These are phyloP conservation scores for Poecile atricapillus DNA, from an alignment of 2,113 vertebrate genomes.

Conservation along the genomic window DNA sequence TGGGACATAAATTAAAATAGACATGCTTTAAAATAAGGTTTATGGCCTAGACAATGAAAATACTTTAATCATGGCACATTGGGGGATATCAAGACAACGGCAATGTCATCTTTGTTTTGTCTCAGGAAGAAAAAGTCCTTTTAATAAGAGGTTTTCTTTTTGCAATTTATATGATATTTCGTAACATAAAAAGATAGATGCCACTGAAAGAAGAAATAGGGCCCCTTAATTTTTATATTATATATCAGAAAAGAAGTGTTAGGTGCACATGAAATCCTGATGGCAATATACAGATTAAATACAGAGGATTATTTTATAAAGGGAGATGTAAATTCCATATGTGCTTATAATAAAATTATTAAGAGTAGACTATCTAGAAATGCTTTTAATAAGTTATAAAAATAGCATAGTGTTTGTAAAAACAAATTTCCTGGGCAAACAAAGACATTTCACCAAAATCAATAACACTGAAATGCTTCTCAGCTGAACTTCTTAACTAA, in stretches of 20 bases:
- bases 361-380: background rate
- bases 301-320: background rate
- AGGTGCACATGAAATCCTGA: background rate
- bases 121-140: background rate
- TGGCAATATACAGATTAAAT: background rate
- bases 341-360: background rate
- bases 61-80: background rate
- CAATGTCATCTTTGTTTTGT: background rate
- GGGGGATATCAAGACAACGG: background rate
- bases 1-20: background rate
- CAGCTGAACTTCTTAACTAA: background rate
- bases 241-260: background rate
- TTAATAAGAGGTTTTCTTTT: background rate
- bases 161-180: background rate
- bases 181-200: background rate
- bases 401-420: background rate
- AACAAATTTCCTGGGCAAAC: background rate
- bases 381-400: background rate
- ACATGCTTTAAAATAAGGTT: background rate
- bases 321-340: background rate
- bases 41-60: background rate
- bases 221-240: background rate
- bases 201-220: background rate
- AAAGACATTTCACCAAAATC: background rate
- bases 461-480: background rate